Base-by-base conservation (phyloP, 2,797 vertebrate species). In the Sphaeramia orbicularis region DNA sequence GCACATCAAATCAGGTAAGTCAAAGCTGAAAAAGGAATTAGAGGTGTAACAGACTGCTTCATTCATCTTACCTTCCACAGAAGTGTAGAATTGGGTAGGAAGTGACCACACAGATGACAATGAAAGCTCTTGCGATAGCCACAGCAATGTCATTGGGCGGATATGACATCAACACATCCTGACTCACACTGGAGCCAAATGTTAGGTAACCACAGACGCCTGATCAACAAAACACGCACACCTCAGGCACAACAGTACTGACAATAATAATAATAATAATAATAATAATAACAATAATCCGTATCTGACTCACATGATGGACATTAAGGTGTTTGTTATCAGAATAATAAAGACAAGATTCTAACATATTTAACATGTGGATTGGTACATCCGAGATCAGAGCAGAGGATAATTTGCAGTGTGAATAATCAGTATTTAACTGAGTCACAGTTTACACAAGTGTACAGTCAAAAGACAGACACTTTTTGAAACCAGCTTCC, bases 21-120 rank as follows among this genome's bases (percentile, higher is more conserved):
- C 32, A 35, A 35, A 35, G 32, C 32, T 35, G 32, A 35, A 35
- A 32, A 9, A 35, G 7, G 35, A 32, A 35, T 35, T 3, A 35
- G 7, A 8, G 32, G 8, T 9, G 32, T 35, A 32, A 35, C 30
- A 49, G 42, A 27, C 44, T 19, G 27, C 15, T 48, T 57, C 8
- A 14, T 19, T 11, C 3, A 12, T 47, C 50, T 90, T 89, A 99
- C 98, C 97, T 94, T 82, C 98, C 98, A 1, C 98, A 99, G 91
- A 97, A 99, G 89, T 99, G 97, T 75, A 99, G 89, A 83, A 99
- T 99, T 11, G 98, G 97, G 86, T 99, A 99, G 14, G 97, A 99
- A 0, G 98, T 99, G 80, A 99, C 88, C 40, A 99, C 97, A 0
- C 96, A 98, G 82, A 99, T 59, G 69, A 98, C 94, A 77, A 99